A percentile compares a stretch with the other conserved stretches of the same genome.
Evolutionary conservation across 1,140 invertebrate species (phyloP).

Genomic region (Sycophila sp.): DNA sequence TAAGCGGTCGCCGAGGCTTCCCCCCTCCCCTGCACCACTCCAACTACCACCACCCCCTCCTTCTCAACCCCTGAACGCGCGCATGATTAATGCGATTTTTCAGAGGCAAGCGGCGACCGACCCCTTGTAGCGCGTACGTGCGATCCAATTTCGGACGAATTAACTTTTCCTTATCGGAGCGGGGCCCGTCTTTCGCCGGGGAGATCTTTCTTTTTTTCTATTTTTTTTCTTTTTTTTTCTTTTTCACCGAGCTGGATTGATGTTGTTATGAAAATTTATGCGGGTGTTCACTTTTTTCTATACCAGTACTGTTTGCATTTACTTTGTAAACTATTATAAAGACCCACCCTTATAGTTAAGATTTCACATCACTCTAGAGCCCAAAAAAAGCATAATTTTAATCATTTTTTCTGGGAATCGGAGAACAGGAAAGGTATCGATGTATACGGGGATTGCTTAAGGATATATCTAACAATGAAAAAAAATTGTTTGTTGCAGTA

Average conservation of each 20-base stretch:
- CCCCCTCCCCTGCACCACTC: not conserved
- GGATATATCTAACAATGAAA: no score
- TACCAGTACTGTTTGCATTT: no score
- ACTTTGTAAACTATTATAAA: no score
- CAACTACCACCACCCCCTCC: not conserved
- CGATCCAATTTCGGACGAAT: slow-evolving; percentile 43
- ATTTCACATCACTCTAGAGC: no score
- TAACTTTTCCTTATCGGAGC: slow-evolving; percentile 44
- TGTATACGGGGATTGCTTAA: no score
- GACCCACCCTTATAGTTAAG: no score
- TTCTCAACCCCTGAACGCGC: not conserved
- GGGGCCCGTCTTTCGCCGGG: not conserved
- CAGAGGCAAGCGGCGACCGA: slow-evolving; percentile 35
- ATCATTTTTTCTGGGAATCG: no score
- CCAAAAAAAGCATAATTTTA: no score
- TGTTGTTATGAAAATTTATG: slow-evolving; percentile 37
- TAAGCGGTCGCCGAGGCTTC: slow-evolving; percentile 47
- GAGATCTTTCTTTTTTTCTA: slow-evolving; percentile 2
- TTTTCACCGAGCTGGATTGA: slow-evolving; percentile 21
- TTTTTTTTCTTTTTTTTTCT: no score
- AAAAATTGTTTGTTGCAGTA: no score
- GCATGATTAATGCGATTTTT: slow-evolving; percentile 58
- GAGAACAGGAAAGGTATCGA: no score
- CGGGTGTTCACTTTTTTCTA: slow-evolving; percentile 14
- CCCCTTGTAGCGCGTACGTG: not conserved